Conservation (phyloP, 2,797 vertebrate species). For the Paramormyrops hopkinsi region DNA sequence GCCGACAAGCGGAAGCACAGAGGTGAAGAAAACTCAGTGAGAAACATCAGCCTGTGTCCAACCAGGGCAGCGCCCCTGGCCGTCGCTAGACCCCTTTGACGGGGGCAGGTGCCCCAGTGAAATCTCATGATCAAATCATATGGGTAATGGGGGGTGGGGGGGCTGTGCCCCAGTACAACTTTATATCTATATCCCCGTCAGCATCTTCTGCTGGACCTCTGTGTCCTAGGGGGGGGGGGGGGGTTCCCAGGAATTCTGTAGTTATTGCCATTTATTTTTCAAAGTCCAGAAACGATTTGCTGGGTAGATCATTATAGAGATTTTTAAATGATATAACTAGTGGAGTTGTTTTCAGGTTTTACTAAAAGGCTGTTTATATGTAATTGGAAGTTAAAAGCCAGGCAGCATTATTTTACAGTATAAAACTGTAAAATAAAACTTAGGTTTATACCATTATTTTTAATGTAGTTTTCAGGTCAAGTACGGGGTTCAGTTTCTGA, state of each 20-base stretch:
- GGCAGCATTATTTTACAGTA: background rate
- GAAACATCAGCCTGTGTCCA: background rate
- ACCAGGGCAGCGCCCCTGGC: background rate
- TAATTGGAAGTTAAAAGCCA: background rate
- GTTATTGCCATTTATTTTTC: background rate
- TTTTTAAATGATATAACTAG: background rate
- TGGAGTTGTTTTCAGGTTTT: background rate
- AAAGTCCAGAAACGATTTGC: background rate
- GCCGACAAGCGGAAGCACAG: background rate
- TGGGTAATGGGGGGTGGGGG: background rate
- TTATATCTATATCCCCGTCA: background rate
- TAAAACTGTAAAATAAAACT: background rate
- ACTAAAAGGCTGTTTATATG: background rate
- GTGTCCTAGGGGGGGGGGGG: background rate
- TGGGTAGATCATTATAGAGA: background rate
- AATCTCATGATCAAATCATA: background rate
- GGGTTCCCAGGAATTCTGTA: background rate
- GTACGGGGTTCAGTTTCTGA: background rate
- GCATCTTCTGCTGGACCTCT: background rate
- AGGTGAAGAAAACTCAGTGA: background rate
- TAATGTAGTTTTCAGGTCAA: background rate
- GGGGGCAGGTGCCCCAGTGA: background rate
- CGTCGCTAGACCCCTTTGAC: background rate
- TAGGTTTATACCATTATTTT: background rate
- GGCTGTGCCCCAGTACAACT: background rate